phyloP scores from a whole-genome alignment of 2,797 vertebrate species.

The Yasuhikotakia modesta region DNA sequence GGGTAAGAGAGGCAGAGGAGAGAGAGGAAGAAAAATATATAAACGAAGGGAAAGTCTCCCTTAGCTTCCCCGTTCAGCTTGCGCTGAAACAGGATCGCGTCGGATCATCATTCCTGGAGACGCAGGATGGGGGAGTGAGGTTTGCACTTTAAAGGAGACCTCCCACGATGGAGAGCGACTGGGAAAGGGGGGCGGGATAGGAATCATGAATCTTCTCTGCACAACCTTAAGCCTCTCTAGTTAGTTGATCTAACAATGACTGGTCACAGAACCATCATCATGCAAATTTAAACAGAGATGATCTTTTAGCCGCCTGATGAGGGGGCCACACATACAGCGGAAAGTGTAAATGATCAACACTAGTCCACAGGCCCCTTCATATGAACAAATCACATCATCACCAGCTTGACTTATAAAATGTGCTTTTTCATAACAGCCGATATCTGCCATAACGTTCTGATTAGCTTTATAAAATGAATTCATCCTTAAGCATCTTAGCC shows the following conservation, averaged over 20 bases:
- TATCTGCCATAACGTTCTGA: conserved; percentile 13
- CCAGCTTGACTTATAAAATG: conserved; percentile 37
- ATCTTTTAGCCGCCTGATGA: conserved; percentile 64
- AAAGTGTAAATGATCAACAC: conserved; percentile 64
- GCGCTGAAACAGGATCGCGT: conserved; percentile 59
- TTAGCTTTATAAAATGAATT: conserved; percentile 12
- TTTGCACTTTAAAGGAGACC: conserved; percentile 55
- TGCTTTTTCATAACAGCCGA: conserved; percentile 17
- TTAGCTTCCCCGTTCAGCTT: conserved; percentile 59
- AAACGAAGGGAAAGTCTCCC: conserved; percentile 67
- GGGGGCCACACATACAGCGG: conserved; percentile 57
- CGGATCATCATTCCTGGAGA: conserved; percentile 53
- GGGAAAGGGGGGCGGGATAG: conserved; percentile 15
- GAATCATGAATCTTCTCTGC: conserved; percentile 62
- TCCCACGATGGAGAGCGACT: conserved; percentile 55
- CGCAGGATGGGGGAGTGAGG: conserved; percentile 47
- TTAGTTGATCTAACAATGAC: conserved; percentile 64
- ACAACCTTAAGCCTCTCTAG: conserved; percentile 60
- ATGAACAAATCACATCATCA: conserved; percentile 25
- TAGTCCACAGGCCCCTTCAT: conserved; percentile 49
- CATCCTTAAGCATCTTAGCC: conserved; percentile 20
- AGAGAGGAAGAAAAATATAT: conserved; percentile 52
- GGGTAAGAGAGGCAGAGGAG: conserved; percentile 41
- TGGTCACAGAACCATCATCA: conserved; percentile 67
- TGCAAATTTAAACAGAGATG: conserved; percentile 68